A percentile compares a stretch with the other conserved stretches of the same genome.
phyloP scores from a whole-genome alignment of 1,140 invertebrate genomes.

The Drosophila mayri region DNA sequence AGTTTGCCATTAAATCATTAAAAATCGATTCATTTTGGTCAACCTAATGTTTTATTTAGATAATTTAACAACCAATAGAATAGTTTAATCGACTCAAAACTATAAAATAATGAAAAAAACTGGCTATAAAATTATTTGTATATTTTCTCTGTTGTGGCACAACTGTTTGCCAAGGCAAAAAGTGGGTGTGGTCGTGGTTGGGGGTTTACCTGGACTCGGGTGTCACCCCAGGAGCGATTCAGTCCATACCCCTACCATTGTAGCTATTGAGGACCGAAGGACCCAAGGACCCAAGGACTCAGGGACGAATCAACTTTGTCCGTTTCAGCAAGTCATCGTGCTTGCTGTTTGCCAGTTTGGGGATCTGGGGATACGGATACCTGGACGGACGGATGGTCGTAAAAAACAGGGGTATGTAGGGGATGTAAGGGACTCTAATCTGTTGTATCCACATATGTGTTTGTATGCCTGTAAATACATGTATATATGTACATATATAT shows the following conservation, averaged over 20 bases:
- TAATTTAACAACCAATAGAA: too few species aligned
- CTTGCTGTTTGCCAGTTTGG: constrained; percentile 24
- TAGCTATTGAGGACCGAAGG: constrained; percentile 6
- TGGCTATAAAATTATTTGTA: not conserved
- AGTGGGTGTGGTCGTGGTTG: constrained; percentile 11
- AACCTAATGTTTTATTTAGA: too few species aligned
- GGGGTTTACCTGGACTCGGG: constrained; percentile 11
- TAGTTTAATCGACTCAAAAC: too few species aligned
- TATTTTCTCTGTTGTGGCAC: not conserved
- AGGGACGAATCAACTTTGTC: constrained; percentile 38
- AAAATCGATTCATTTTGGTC: too few species aligned
- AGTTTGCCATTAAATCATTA: too few species aligned
- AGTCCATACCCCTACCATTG: not conserved
- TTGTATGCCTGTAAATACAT: not conserved
- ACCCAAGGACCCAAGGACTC: constrained; percentile 15
- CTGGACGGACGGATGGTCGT: constrained; percentile 9
- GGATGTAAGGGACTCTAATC: constrained; percentile 37
- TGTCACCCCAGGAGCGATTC: constrained; percentile 16
- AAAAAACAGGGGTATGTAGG: not conserved
- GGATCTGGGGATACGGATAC: constrained; percentile 33
- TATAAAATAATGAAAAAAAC: too few species aligned
- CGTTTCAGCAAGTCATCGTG: constrained; percentile 32
- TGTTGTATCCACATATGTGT: constrained; percentile 2
- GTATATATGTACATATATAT: not conserved
- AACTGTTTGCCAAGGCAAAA: not conserved